Evolutionary conservation across 2,888 invertebrate genomes (phyloP), one percentile per base, ranked within the genome.

Genomic region (Trissolcus japonicus): DNA sequence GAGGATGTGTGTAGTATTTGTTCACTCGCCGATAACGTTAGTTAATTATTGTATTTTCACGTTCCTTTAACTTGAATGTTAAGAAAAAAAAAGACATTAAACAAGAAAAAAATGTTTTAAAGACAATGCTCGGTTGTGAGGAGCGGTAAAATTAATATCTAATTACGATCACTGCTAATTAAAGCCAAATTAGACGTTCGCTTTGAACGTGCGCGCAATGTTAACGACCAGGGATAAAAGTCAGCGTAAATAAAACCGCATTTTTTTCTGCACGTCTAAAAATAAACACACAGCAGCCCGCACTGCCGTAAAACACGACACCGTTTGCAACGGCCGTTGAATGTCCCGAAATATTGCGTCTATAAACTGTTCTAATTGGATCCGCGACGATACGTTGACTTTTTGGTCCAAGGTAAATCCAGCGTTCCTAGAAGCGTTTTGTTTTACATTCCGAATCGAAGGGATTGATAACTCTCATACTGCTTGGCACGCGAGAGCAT

Each of bases 1-100:
- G 72, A 67, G 56, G 56, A 67, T 76, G 67, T 72, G 59, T 62
- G 61, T 72, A 76, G 62, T 71, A 66, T 72, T 76, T 62, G 61
- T 76, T 76, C 57, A 57, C 54, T 76, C 71, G 76, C 68, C 72
- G 55, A 68, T 72, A 29, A 71, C 56, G 62, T 60, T 72, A 72
- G 67, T 72, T 72, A 76, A 66, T 71, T 76, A 65, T 50, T 66
- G 67, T 67, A 71, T 35, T 35, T 35, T 53, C 54, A 65, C 62
- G 69, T 71, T 69, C 76, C 66, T 71, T 69, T 55, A 69, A 65
- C 65, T 65, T 48, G 56, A 7, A 35, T 35, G 46, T 57, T 69
- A 53, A 67, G 69, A 76, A 55, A 41, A 63, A 56, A 40, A 68
- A 55, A 29, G 43, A 29, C 51, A 67, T 50, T 17, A n/a, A 46